Conservation (phyloP, 2,888 invertebrate species). For the Caenorhabditis sp. region DNA sequence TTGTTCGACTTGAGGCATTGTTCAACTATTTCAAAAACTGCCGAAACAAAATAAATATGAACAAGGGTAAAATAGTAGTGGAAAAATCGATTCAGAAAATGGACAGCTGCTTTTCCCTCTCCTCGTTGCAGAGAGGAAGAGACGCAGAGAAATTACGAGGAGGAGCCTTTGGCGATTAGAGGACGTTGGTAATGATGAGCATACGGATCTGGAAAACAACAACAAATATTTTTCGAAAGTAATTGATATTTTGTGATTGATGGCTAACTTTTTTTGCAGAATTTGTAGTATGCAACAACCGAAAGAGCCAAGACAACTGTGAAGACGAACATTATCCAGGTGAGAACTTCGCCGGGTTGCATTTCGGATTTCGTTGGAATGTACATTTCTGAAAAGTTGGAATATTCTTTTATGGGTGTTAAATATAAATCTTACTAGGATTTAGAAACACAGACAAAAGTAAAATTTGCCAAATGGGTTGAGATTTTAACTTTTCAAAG, state of each 20-base stretch:
- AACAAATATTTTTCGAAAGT: neutral
- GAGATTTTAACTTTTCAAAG: no score
- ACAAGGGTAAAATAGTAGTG: neutral
- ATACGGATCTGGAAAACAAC: slow-evolving; percentile 31
- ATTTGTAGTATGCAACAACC: slow-evolving; percentile 41
- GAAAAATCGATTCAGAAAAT: neutral
- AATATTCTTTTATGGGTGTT: neutral
- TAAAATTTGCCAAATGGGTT: no score
- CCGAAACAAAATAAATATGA: neutral
- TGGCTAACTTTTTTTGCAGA: slow-evolving; percentile 36
- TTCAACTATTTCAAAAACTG: neutral
- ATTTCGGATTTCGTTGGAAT: slow-evolving; percentile 20
- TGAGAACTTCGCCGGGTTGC: slow-evolving; percentile 35
- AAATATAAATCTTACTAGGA: neutral
- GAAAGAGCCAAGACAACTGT: slow-evolving; percentile 29
- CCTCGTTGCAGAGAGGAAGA: neutral
- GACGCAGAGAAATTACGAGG: slow-evolving; percentile 1
- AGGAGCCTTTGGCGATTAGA: slow-evolving; percentile 19
- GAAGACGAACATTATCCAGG: slow-evolving; percentile 41
- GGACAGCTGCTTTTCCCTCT: neutral
- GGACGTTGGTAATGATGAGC: slow-evolving; percentile 39
- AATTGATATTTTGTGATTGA: neutral
- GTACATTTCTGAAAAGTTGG: neutral
- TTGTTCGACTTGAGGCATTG: neutral
- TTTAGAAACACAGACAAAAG: neutral